Base-by-base conservation (phyloP, 2,888 invertebrate species). In the Sicus ferrugineus region DNA sequence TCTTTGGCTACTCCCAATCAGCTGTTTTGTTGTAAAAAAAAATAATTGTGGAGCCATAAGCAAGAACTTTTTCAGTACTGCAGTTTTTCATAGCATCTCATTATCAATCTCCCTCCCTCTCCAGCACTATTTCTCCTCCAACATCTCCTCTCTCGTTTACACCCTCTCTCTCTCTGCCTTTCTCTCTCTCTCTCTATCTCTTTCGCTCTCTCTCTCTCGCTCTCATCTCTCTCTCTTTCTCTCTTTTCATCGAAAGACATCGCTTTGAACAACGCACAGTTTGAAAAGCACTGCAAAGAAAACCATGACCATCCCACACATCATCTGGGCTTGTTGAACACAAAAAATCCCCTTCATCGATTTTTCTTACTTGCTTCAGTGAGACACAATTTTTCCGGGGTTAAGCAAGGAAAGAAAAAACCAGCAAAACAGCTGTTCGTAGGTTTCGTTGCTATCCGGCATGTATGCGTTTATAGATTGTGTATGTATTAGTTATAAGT, bases 261-360 rank as follows among this genome's bases (percentile, higher is more conserved):
- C 28, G 30, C 21, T 26, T 52, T 16, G 2, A 11, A 14, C 23
- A n/a, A n/a, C 48, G 16, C n/a, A 69, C 66, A 65, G 66, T 69
- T 69, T 66, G 42, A 38, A 65, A 65, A 16, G 16, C 61, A 65
- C 65, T 69, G 65, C 16, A 54, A 28, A 50, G 23, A 58, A 67
- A 72, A 74, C 70, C 69, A 73, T 71, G 69, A 75, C 72, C 75
- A 73, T 75, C 71, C 42, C 42, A 42, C 69, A 72, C 68, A 75
- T 71, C 75, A 73, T 75, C 71, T 54, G 28, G 16, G 73, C 70
- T 74, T 73, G 19, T 31, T 59, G 21, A 46, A 23, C 48, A n/a
- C 16, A 64, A 31, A 64, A 61, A 50, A n/a, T 30, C 14, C 34
- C 19, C 34, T 26, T 11, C 21, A 72, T 72, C 61, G 72, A 72